phyloP scores from a whole-genome alignment of 2,113 vertebrate species.

The Axis porcinus region DNA sequence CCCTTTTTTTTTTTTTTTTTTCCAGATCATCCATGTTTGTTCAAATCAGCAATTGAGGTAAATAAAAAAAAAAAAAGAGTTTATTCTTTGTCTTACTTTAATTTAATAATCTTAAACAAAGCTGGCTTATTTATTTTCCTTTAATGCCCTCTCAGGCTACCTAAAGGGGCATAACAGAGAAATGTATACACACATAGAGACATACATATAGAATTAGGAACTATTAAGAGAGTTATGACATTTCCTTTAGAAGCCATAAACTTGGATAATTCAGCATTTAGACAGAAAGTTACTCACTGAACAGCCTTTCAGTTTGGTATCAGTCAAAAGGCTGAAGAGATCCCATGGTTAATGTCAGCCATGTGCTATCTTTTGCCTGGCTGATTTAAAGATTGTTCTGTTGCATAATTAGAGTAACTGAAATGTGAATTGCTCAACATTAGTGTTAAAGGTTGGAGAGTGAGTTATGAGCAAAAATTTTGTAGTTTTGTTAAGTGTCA shows the following conservation, averaged over 20 bases:
- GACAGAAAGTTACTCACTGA: neutral
- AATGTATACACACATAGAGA: neutral
- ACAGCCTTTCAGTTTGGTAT: constrained; percentile 20
- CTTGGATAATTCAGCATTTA: constrained; percentile 55
- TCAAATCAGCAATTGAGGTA: neutral
- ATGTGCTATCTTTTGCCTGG: constrained; percentile 44
- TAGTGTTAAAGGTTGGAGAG: neutral
- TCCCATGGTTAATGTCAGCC: constrained; percentile 21
- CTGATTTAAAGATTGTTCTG: constrained; percentile 50
- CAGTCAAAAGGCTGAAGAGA: constrained; percentile 34
- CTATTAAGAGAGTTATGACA: neutral
- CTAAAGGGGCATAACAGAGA: neutral
- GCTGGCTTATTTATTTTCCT: neutral
- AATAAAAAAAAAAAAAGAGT: neutral
- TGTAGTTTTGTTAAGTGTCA: neutral
- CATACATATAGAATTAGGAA: neutral
- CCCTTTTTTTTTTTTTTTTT: neutral
- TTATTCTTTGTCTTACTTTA: neutral
- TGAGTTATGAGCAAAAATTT: neutral
- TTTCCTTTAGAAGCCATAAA: constrained; percentile 9
- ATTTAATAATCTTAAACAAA: constrained; percentile 16
- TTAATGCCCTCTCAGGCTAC: neutral
- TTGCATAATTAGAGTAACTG: constrained; percentile 35
- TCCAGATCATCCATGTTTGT: neutral
- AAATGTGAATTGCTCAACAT: constrained; percentile 24